These are phyloP conservation scores for Magallana nippona DNA, from an alignment of 2,888 invertebrate species.

Conservation along the genomic window DNA sequence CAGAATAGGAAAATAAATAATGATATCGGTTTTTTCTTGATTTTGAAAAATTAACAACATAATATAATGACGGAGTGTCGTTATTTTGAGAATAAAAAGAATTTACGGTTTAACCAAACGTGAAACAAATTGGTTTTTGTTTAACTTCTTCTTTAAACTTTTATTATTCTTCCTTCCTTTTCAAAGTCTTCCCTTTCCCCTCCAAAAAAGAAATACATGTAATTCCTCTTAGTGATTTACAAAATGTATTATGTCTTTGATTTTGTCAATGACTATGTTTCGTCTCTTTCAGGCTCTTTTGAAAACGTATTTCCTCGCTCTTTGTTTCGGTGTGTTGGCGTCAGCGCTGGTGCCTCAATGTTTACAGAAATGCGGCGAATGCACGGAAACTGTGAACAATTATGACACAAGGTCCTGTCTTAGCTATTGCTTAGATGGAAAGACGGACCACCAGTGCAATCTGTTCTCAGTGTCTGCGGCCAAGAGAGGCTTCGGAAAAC, in stretches of 20 bases:
- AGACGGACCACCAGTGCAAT: background rate
- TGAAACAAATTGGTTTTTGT: too few species aligned
- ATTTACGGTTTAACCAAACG: too few species aligned
- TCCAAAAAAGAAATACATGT: too few species aligned
- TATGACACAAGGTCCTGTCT: background rate
- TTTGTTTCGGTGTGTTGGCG: background rate
- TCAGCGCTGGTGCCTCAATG: background rate
- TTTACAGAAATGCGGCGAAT: slow-evolving; percentile 9
- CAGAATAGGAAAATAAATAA: too few species aligned
- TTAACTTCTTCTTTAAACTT: too few species aligned
- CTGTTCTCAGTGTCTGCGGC: background rate
- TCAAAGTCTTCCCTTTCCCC: too few species aligned
- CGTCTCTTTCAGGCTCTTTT: slow-evolving; percentile 4
- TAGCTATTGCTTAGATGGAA: background rate
- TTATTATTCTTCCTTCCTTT: too few species aligned
- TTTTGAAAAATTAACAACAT: background rate
- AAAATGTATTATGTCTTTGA: background rate
- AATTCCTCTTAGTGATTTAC: too few species aligned
- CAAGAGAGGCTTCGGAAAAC: background rate
- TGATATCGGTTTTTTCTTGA: background rate
- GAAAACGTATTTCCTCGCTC: background rate
- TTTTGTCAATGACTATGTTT: background rate
- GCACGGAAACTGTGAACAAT: background rate
- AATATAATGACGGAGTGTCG: too few species aligned
- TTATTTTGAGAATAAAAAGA: too few species aligned